These are phyloP conservation scores for Lucilia sericata DNA, from an alignment of 1,140 invertebrate species.

Conservation along the genomic window DNA sequence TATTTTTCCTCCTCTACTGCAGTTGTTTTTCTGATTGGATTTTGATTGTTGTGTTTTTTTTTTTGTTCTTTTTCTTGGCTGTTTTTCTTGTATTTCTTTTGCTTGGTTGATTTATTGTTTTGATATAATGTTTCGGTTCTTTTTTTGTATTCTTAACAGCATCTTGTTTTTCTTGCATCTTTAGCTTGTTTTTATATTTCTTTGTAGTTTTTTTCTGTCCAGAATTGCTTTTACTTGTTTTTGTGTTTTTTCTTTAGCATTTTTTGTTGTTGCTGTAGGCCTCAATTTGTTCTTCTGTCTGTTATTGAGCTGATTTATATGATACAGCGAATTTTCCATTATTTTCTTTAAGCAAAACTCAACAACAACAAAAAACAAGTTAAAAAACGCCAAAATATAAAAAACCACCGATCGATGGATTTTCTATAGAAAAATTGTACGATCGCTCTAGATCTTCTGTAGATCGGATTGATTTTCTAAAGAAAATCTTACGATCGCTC, in stretches of 20 bases:
- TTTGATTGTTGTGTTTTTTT: slow-evolving; percentile 21
- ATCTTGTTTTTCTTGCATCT: slow-evolving; percentile 21
- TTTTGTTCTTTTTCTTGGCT: not conserved
- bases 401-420: not conserved
- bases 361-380: not conserved
- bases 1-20: not conserved
- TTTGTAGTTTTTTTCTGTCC: no score
- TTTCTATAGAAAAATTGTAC: no score
- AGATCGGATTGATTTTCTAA: no score
- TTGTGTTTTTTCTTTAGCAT: not conserved
- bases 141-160: slow-evolving; percentile 19
- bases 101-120: slow-evolving; percentile 38
- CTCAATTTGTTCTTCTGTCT: slow-evolving; percentile 37
- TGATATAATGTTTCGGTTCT: slow-evolving; percentile 13
- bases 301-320: slow-evolving; percentile 39
- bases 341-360: not conserved
- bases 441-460: no score
- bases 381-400: not conserved
- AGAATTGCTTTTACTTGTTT: not conserved
- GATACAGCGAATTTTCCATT: not conserved
- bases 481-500: no score
- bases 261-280: slow-evolving; percentile 14
- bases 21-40: slow-evolving; percentile 20
- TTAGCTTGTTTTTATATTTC: slow-evolving; percentile 16
- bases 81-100: slow-evolving; percentile 5